phyloP scores from a whole-genome alignment of 1,140 invertebrate genomes.

The Penaeus japonicus region DNA sequence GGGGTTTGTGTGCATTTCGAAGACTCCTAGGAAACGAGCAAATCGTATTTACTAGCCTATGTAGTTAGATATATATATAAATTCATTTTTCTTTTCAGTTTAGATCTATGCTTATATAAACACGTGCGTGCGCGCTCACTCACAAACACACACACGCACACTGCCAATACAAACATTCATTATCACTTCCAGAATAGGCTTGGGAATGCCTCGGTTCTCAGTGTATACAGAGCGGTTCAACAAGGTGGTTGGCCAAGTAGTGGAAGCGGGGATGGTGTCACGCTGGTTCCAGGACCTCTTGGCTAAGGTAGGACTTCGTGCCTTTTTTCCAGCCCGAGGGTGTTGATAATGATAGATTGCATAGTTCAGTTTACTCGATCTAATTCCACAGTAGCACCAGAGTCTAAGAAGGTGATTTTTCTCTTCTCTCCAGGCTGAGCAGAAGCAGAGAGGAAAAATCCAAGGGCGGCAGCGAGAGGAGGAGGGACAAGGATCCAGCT shows the following conservation, averaged over 20 bases:
- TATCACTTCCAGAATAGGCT: conserved; percentile 35
- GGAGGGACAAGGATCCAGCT: no score
- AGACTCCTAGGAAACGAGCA: no score
- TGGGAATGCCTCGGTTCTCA: conserved; percentile 48
- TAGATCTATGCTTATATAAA: no score
- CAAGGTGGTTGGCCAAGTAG: conserved; percentile 28
- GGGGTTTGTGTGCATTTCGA: no score
- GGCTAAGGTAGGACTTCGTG: background rate
- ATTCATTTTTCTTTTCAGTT: no score
- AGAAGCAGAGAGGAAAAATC: background rate
- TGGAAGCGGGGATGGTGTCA: conserved; percentile 53
- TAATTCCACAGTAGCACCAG: background rate
- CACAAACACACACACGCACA: no score
- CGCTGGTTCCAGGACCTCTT: conserved; percentile 49
- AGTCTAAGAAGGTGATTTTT: no score
- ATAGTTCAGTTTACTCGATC: no score
- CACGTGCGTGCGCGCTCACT: no score
- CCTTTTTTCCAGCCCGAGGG: background rate
- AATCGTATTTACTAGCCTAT: no score
- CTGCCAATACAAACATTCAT: background rate
- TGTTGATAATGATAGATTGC: background rate
- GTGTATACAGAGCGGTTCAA: conserved; percentile 49
- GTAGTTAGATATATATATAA: no score
- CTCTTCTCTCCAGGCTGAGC: background rate
- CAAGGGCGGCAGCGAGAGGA: background rate